Percentiles rank a stretch among this genome's conserved stretches.
Evolutionary conservation across 2,888 invertebrate species (phyloP).

Genomic region (Drosophila multiciliata): DNA sequence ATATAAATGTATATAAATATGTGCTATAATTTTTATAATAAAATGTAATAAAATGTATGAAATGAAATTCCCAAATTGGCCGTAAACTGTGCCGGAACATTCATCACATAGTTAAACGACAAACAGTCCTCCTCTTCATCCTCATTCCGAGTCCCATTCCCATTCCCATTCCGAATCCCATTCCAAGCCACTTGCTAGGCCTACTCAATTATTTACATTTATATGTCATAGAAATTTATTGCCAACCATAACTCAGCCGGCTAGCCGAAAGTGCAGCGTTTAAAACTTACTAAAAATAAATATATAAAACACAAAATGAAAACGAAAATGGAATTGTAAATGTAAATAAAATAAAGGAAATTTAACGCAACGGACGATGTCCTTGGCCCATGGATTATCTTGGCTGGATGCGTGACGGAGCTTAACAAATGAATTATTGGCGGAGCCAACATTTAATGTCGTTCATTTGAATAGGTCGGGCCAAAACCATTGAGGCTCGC

Average conservation of each 20-base stretch:
- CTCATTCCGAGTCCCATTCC: background rate
- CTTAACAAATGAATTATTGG: slow-evolving; percentile 76
- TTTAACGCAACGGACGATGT: slow-evolving; percentile 12
- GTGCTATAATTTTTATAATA: slow-evolving; percentile 37
- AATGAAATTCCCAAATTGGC: slow-evolving; percentile 66
- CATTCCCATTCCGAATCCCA: background rate
- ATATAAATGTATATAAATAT: slow-evolving; percentile 9
- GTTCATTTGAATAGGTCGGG: slow-evolving; percentile 45
- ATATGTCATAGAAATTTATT: slow-evolving; percentile 82
- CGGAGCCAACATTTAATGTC: slow-evolving; percentile 70
- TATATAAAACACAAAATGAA: slow-evolving; percentile 34
- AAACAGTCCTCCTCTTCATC: slow-evolving; percentile 22
- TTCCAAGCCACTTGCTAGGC: slow-evolving; percentile 33
- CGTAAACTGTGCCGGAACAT: slow-evolving; percentile 60
- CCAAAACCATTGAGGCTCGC: background rate
- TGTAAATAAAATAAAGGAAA: slow-evolving; percentile 34
- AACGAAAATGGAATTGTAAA: slow-evolving; percentile 24
- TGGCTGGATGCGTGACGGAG: slow-evolving; percentile 28
- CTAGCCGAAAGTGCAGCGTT: slow-evolving; percentile 69
- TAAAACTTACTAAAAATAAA: slow-evolving; percentile 68
- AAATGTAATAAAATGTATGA: slow-evolving; percentile 51
- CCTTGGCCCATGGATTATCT: slow-evolving; percentile 50
- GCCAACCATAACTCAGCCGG: slow-evolving; percentile 76
- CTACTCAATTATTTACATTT: slow-evolving; percentile 83
- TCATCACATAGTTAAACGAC: slow-evolving; percentile 63